phyloP scores from a whole-genome alignment of 2,797 vertebrate genomes.

The Glossophaga mutica region DNA sequence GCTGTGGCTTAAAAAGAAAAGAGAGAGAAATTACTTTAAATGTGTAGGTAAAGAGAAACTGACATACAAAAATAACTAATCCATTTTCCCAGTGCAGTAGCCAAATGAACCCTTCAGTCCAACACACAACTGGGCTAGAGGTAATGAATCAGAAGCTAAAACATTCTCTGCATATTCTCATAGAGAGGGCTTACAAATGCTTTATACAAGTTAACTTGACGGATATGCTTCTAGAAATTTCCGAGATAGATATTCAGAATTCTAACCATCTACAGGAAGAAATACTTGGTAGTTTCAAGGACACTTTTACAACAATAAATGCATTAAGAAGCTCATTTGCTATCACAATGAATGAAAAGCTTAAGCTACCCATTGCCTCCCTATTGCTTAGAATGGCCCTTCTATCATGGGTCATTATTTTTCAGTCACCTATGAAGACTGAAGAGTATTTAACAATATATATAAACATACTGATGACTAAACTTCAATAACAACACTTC shows the following conservation, averaged over 20 bases:
- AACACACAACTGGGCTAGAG: background rate
- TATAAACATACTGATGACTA: background rate
- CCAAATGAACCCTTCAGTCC: conserved; percentile 18
- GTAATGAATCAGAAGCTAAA: conserved; percentile 22
- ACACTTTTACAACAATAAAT: conserved; percentile 39
- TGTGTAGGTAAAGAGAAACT: conserved; percentile 43
- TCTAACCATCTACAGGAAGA: conserved; percentile 63
- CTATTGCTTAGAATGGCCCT: background rate
- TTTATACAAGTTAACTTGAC: conserved; percentile 51
- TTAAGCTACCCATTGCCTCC: background rate
- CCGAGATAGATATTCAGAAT: conserved; percentile 30
- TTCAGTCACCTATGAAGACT: background rate
- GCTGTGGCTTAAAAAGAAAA: conserved; percentile 61
- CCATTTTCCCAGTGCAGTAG: background rate
- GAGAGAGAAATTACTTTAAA: conserved; percentile 45
- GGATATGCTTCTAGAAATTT: conserved; percentile 67
- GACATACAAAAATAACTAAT: conserved; percentile 50
- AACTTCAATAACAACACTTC: background rate
- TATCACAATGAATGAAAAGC: background rate
- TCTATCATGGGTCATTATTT: background rate
- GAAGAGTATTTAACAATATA: background rate
- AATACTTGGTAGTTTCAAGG: conserved; percentile 43
- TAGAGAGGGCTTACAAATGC: conserved; percentile 69
- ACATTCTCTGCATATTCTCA: conserved; percentile 67
- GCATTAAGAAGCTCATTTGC: background rate